Evolutionary conservation across 2,888 invertebrate species (phyloP).

Genomic region (Scelioninae gen. 1): DNA sequence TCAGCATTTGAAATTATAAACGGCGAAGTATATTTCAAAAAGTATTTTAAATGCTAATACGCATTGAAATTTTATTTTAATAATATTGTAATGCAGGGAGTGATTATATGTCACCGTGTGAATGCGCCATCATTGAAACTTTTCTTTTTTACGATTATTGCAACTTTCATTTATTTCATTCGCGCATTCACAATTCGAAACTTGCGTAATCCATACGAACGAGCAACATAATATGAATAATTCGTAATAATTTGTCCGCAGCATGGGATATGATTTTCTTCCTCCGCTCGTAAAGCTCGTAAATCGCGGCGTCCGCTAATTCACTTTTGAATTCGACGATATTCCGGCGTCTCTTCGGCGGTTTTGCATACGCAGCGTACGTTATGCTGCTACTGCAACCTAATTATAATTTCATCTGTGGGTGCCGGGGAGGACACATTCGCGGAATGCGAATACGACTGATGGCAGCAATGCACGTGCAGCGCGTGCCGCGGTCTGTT

Average conservation of each 20-base stretch:
- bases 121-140: conserved; percentile 14
- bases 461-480: conserved; percentile 74
- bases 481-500: conserved; percentile 78
- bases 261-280: conserved; percentile 68
- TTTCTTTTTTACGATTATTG: conserved; percentile 50
- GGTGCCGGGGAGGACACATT: conserved; percentile 69
- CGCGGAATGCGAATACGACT: conserved; percentile 62
- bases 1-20: neutral
- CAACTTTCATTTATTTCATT: conserved; percentile 40
- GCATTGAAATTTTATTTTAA: neutral
- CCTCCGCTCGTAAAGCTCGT: conserved; percentile 64
- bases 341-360: conserved; percentile 58
- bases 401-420: conserved; percentile 79
- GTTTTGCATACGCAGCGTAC: conserved; percentile 55
- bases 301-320: conserved; percentile 66
- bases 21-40: neutral
- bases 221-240: conserved; percentile 62
- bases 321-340: conserved; percentile 68
- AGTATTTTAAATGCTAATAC: conserved; percentile 9
- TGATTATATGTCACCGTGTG: neutral
- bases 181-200: conserved; percentile 35
- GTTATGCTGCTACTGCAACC: conserved; percentile 62
- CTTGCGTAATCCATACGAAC: conserved; percentile 50
- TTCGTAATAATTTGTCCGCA: conserved; percentile 67
- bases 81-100: neutral